phyloP scores from a whole-genome alignment of 2,797 vertebrate genomes.

The Pantherophis alleghaniensis region DNA sequence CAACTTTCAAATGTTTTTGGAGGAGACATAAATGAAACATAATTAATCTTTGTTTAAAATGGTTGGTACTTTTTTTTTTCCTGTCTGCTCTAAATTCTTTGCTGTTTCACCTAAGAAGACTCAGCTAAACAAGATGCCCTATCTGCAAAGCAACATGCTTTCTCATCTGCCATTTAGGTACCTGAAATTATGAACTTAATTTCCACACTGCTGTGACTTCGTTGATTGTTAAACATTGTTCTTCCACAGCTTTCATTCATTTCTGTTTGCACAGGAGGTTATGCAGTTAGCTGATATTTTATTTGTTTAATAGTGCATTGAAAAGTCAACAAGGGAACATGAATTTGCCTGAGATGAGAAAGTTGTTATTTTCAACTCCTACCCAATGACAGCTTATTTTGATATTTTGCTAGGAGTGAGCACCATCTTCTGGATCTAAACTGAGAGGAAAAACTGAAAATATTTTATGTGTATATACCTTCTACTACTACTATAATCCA shows the following conservation, averaged over 20 bases:
- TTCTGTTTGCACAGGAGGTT: background rate
- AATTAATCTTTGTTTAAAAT: background rate
- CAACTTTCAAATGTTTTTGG: background rate
- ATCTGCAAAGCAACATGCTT: background rate
- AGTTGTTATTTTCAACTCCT: background rate
- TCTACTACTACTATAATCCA: background rate
- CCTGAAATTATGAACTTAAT: background rate
- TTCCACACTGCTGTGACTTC: background rate
- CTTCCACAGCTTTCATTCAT: background rate
- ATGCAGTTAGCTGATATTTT: background rate
- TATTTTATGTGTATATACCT: background rate
- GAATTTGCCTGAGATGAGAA: background rate
- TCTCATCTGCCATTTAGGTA: background rate
- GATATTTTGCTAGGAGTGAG: constrained; percentile 44
- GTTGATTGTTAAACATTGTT: background rate
- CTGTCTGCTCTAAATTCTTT: background rate
- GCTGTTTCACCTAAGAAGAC: background rate
- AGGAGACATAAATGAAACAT: background rate
- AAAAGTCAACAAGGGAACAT: constrained; percentile 9
- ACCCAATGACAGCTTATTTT: fast-evolving
- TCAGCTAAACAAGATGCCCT: background rate
- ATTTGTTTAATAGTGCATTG: background rate
- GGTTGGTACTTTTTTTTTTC: background rate
- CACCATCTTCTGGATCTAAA: constrained; percentile 64
- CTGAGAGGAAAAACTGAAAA: background rate